Evolutionary conservation across 1,140 invertebrate genomes (phyloP).

Genomic region (Heliconius hewitsoni): DNA sequence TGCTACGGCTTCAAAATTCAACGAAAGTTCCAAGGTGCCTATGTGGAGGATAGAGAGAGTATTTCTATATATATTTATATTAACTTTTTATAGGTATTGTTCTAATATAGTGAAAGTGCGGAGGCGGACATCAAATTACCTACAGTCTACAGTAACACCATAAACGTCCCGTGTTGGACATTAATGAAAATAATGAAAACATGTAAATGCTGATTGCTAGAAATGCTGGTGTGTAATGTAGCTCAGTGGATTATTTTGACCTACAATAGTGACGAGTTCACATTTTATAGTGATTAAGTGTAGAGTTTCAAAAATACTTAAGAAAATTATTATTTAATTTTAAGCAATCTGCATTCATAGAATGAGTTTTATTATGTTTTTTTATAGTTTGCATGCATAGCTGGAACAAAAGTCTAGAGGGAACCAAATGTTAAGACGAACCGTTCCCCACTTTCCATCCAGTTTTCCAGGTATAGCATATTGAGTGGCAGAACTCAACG

Average conservation of each 20-base stretch:
- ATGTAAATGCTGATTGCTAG: conserved; percentile 30
- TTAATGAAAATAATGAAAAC: conserved; percentile 32
- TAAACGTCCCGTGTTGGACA: conserved; percentile 20
- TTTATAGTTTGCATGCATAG: too few species aligned
- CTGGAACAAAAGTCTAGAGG: too few species aligned
- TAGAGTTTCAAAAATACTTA: too few species aligned
- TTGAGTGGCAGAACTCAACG: too few species aligned
- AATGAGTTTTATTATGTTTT: too few species aligned
- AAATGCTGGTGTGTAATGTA: not conserved
- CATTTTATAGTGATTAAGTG: not conserved
- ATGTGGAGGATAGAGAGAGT: not conserved
- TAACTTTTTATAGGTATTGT: not conserved
- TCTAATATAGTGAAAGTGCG: conserved; percentile 29
- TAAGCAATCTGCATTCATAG: too few species aligned
- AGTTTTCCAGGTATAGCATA: too few species aligned
- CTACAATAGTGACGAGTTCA: not conserved
- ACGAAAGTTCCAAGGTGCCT: not conserved
- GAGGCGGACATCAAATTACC: conserved; percentile 34
- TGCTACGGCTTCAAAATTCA: too few species aligned
- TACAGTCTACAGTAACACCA: conserved; percentile 9
- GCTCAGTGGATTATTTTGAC: not conserved
- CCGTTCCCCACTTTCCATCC: too few species aligned
- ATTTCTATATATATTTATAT: not conserved
- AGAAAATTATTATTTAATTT: too few species aligned
- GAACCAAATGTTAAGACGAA: too few species aligned